Evolutionary conservation across 2,113 vertebrate species (phyloP).

Genomic region (Chlamydotis undulata): DNA sequence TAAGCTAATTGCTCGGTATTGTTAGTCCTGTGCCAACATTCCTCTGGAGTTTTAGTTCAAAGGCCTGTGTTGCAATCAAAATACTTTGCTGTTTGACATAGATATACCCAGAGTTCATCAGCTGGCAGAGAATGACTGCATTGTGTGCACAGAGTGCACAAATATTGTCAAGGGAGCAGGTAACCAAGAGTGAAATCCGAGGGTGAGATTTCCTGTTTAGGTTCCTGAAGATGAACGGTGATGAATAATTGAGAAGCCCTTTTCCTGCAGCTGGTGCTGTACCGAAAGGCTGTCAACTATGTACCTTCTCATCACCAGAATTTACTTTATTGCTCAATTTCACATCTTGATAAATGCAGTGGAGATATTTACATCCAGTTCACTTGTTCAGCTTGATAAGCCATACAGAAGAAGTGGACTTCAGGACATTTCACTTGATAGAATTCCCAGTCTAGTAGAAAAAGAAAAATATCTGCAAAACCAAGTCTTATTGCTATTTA

Average conservation of each 20-base stretch:
- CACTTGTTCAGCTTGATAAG: conserved; percentile 6
- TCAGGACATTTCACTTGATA: background rate
- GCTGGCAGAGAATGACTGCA: background rate
- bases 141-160: background rate
- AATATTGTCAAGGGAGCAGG: background rate
- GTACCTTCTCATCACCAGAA: background rate
- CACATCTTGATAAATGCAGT: conserved; percentile 3
- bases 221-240: background rate
- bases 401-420: background rate
- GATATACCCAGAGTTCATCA: background rate
- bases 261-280: background rate
- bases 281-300: background rate
- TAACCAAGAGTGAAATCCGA: background rate
- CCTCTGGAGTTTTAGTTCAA: conserved; percentile 58
- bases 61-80: conserved; percentile 52
- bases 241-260: background rate
- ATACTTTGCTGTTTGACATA: conserved; percentile 31
- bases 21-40: conserved; percentile 50
- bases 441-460: conserved; percentile 1
- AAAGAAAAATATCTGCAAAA: conserved; percentile 15
- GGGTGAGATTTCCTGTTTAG: conserved; percentile 2
- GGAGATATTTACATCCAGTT: background rate
- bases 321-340: conserved; percentile 27
- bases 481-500: background rate
- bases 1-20: conserved; percentile 49